A percentile compares a stretch with the other conserved stretches of the same genome.
Conservation (phyloP, 1,140 invertebrate genomes). For the Zelostemma sp. region DNA sequence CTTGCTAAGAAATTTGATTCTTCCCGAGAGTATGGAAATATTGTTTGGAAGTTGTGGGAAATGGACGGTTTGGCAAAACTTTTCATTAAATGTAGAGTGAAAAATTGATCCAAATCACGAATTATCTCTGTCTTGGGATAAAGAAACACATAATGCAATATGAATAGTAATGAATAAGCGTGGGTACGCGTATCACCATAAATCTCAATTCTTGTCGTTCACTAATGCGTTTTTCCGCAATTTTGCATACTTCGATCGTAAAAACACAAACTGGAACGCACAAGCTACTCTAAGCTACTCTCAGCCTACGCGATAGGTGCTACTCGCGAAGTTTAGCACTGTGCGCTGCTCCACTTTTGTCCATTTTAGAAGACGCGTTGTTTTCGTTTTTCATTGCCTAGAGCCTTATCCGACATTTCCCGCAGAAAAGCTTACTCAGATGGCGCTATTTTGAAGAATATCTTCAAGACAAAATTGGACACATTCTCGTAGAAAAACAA, state of each 20-base stretch:
- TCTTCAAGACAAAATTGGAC: not conserved
- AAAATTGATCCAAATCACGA: constrained; percentile 1
- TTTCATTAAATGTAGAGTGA: not conserved
- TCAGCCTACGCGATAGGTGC: constrained; percentile 1
- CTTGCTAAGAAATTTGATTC: too few species aligned
- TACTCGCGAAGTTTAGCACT: not conserved
- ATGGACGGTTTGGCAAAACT: too few species aligned
- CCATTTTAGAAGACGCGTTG: constrained; percentile 1
- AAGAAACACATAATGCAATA: constrained; percentile 13
- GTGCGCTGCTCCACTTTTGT: not conserved
- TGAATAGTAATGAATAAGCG: constrained; percentile 3
- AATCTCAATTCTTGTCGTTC: not conserved
- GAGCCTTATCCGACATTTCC: not conserved
- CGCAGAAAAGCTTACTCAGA: not conserved
- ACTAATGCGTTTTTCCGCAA: constrained; percentile 8
- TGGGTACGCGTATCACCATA: constrained; percentile 7
- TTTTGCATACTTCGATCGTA: constrained; percentile 11
- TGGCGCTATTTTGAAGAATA: too few species aligned
- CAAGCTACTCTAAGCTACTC: not conserved
- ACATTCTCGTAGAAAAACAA: not conserved
- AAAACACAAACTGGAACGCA: constrained; percentile 6
- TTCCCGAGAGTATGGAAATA: too few species aligned
- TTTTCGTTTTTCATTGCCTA: not conserved
- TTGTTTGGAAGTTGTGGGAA: too few species aligned
- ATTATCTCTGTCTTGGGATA: not conserved